Evolutionary conservation across 2,113 vertebrate genomes (phyloP), one percentile per base, ranked within the genome.

Genomic region (Mus pahari): DNA sequence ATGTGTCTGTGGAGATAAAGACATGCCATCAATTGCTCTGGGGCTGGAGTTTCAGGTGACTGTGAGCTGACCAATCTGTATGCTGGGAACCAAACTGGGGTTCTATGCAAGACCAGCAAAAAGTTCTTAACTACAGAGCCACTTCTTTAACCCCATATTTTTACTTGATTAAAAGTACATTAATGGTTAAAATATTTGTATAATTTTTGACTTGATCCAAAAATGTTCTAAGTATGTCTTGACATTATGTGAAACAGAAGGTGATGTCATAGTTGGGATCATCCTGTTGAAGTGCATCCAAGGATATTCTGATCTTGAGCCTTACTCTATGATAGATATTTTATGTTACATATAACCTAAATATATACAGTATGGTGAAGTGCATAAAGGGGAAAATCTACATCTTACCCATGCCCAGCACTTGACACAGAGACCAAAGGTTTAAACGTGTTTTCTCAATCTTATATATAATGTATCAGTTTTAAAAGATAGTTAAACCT

Each of bases 171-270:
- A 94, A 91, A 95, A 94, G 90, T 64, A 81, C 2, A 73, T 55
- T 48, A 95, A 92, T 83, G 71, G 58, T 33, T n/a, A 96, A 97
- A 97, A 92, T 97, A 86, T 82, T 81, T 93, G 55, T 58, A 6
- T 22, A 62, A 90, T 42, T 71, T 12, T 84, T 90, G 60, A 89
- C 64, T 96, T 36, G 68, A 77, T n/a, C 2, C 70, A 94, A 70
- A 94, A 94, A 75, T 16, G 33, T n/a, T 53, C 89, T 81, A 91
- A 82, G 24, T 7, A 33, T 91, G 58, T 94, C 28, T 7, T 71
- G 58, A 84, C 7, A 75, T 64, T 14, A 60, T 55, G 55, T 71
- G 93, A 89, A 86, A 91, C 91, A 95, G 2, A 78, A 94, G 31
- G 24, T 48, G 1, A 24, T 31, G 7, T n/a, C 28, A 48, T 12